A percentile compares a stretch with the other conserved stretches of the same genome.
These are phyloP conservation scores for Sogatella furcifera DNA, from an alignment of 1,140 invertebrate genomes.

Conservation along the genomic window DNA sequence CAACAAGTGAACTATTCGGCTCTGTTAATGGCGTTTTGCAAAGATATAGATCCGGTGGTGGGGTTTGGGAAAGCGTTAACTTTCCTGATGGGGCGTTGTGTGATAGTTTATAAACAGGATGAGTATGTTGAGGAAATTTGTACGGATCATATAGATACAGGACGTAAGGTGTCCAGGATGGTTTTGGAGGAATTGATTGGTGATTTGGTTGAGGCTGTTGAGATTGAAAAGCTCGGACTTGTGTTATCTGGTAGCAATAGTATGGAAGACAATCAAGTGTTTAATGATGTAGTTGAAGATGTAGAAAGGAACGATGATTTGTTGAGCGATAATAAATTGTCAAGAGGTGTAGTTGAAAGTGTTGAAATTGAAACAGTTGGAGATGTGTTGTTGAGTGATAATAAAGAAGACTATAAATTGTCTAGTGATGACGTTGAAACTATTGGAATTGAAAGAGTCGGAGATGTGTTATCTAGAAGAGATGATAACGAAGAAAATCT, in stretches of 20 bases:
- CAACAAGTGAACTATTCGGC: slow-evolving; percentile 43
- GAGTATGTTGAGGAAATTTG: neutral
- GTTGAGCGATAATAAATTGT: too few relatives aligned
- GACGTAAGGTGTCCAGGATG: neutral
- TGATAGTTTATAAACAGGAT: neutral
- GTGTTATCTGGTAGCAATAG: neutral
- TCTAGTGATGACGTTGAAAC: neutral
- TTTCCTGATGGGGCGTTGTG: slow-evolving; percentile 21
- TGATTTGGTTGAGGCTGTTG: neutral
- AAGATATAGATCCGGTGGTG: slow-evolving; percentile 36
- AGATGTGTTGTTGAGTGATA: too few relatives aligned
- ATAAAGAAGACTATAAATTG: too few relatives aligned
- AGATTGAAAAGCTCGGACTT: neutral
- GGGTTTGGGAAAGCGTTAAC: slow-evolving; percentile 43
- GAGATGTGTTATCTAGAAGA: neutral
- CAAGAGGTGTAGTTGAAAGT: too few relatives aligned
- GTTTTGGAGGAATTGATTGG: neutral
- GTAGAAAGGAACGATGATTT: too few relatives aligned
- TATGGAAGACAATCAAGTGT: neutral
- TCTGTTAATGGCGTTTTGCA: slow-evolving; percentile 45
- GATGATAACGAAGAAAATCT: neutral
- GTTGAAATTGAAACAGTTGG: too few relatives aligned
- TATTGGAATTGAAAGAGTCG: neutral
- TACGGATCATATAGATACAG: neutral
- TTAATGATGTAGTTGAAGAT: too few relatives aligned